Conservation (phyloP, 30 jellyfish, hydroid and myxozoan genomes). For the Euphysa ruthae region DNA sequence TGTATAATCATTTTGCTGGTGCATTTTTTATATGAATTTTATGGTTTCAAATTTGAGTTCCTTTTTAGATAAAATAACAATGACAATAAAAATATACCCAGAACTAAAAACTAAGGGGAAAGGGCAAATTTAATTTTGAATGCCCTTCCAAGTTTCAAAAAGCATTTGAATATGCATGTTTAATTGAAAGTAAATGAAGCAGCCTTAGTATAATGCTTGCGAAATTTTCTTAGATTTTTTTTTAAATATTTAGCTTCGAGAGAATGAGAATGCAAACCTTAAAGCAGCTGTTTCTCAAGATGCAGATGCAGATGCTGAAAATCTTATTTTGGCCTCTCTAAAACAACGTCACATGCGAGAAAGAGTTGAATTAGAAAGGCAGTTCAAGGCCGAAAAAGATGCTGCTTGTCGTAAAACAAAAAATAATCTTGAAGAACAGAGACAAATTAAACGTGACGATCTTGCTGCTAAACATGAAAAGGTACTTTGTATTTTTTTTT, state of each 20-base stretch:
- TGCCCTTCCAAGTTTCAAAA: too few species aligned
- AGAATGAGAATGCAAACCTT: slow-evolving; percentile 52
- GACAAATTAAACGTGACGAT: slow-evolving; percentile 60
- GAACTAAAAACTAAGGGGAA: too few species aligned
- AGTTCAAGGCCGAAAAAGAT: slow-evolving; percentile 59
- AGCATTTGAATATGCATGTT: too few species aligned
- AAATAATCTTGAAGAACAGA: slow-evolving; percentile 47
- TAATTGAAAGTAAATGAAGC: too few species aligned
- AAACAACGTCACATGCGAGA: slow-evolving; percentile 96
- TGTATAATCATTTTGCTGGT: too few species aligned
- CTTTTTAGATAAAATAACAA: too few species aligned
- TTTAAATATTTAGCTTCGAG: slow-evolving; percentile 60
- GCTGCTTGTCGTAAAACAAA: slow-evolving; percentile 49
- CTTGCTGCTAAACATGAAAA: slow-evolving; percentile 72
- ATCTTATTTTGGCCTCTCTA: slow-evolving; percentile 57
- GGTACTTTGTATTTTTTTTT: slow-evolving; percentile 30
- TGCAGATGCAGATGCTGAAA: slow-evolving; percentile 64
- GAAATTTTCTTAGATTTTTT: too few species aligned
- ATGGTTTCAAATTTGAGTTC: too few species aligned
- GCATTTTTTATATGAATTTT: too few species aligned
- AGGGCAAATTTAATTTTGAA: too few species aligned
- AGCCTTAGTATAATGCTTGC: too few species aligned
- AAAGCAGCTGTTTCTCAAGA: slow-evolving; percentile 41
- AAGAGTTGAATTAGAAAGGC: slow-evolving; percentile 76
- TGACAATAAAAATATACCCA: too few species aligned